These are phyloP conservation scores for Tokudaia tokunoshimensis DNA, from an alignment of 2,797 vertebrate species.

Conservation along the genomic window DNA sequence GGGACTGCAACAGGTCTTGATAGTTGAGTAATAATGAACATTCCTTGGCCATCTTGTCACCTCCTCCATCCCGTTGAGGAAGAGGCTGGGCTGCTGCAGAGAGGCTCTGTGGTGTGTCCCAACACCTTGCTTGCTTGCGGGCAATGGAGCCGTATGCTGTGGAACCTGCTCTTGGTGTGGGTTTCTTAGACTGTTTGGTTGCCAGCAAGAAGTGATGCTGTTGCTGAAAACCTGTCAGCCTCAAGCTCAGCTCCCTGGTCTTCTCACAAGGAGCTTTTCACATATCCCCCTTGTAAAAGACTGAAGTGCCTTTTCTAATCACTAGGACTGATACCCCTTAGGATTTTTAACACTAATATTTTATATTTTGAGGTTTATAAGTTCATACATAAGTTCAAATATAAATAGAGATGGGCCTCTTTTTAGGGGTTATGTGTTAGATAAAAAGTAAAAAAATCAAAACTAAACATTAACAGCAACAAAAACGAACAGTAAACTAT, in stretches of 20 bases:
- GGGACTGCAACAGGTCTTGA: not conserved
- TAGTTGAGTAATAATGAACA: not conserved
- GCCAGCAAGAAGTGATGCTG: not conserved
- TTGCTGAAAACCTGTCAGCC: not conserved
- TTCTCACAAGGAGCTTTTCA: not conserved
- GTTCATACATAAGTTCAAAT: not conserved
- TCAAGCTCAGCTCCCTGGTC: not conserved
- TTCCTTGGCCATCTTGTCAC: not conserved
- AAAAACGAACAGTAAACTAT: not conserved
- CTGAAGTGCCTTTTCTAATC: not conserved
- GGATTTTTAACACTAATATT: not conserved
- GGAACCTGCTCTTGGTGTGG: not conserved
- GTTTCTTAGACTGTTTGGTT: not conserved
- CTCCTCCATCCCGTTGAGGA: not conserved
- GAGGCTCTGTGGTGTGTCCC: not conserved
- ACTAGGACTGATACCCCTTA: not conserved
- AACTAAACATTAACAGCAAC: not conserved
- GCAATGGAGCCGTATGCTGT: not conserved
- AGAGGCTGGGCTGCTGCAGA: not conserved
- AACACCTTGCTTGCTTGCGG: not conserved
- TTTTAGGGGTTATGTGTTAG: constrained; percentile 16
- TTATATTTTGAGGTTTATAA: constrained; percentile 30
- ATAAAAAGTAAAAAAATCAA: not conserved
- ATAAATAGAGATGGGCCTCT: not conserved
- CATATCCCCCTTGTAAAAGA: not conserved